phyloP scores from a whole-genome alignment of 1,140 invertebrate species.

The Psix sp. region DNA sequence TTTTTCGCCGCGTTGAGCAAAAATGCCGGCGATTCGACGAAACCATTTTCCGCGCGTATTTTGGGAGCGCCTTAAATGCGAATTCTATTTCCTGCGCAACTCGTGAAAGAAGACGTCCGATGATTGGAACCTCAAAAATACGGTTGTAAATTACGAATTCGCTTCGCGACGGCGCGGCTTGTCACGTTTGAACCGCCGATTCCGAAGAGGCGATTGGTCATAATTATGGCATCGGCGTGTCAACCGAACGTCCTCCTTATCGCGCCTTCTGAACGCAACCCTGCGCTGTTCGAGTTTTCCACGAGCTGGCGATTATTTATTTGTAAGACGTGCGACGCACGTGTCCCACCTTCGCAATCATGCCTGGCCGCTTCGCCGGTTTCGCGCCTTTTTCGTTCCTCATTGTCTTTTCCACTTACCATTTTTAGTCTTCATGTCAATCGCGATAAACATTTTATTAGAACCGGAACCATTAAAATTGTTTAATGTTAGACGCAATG shows the following conservation, averaged over 20 bases:
- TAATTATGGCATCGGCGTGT: slow-evolving; percentile 64
- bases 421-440: slow-evolving; percentile 59
- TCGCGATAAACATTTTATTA: slow-evolving; percentile 38
- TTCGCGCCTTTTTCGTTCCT: slow-evolving; percentile 67
- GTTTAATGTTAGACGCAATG: slow-evolving; percentile 7
- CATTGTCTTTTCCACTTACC: slow-evolving; percentile 62
- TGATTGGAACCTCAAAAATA: slow-evolving; percentile 32
- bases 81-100: slow-evolving; percentile 46
- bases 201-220: slow-evolving; percentile 54
- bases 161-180: slow-evolving; percentile 30
- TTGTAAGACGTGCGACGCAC: slow-evolving; percentile 65
- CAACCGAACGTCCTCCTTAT: slow-evolving; percentile 59
- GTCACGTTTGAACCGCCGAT: slow-evolving; percentile 44
- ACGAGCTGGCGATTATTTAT: slow-evolving; percentile 60
- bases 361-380: slow-evolving; percentile 28
- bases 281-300: slow-evolving; percentile 30
- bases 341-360: slow-evolving; percentile 65
- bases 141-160: slow-evolving; percentile 33
- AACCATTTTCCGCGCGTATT: slow-evolving; percentile 58
- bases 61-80: slow-evolving; percentile 43
- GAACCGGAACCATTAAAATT: slow-evolving; percentile 48
- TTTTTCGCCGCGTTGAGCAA: slow-evolving; percentile 45
- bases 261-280: slow-evolving; percentile 36
- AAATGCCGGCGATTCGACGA: slow-evolving; percentile 56
- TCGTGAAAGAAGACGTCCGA: slow-evolving; percentile 30